Evolutionary conservation across 2,113 vertebrate genomes (phyloP).

Genomic region (Ahaetulla prasina): DNA sequence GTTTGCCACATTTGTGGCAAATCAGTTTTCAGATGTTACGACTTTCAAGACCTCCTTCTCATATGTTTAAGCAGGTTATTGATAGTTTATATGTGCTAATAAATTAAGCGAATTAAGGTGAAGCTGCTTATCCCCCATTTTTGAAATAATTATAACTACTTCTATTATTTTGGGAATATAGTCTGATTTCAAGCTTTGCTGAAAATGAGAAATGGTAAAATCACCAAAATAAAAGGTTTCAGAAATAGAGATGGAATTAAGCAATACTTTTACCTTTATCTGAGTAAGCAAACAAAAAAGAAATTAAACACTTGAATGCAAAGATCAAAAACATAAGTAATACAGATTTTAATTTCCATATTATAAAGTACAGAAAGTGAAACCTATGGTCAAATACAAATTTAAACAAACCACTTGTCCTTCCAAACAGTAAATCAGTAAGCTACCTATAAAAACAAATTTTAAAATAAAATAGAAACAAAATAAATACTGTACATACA

Average conservation of each 20-base stretch:
- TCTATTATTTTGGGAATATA: not conserved
- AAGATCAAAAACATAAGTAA: constrained; percentile 75
- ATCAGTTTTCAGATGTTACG: not conserved
- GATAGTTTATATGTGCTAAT: not conserved
- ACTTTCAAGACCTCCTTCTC: not conserved
- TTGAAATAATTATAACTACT: constrained; percentile 14
- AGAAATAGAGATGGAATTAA: constrained; percentile 29
- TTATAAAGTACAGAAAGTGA: constrained; percentile 77
- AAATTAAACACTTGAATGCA: constrained; percentile 70
- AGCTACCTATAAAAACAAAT: constrained; percentile 78
- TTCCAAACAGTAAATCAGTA: constrained; percentile 70
- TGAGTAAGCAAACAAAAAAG: constrained; percentile 53
- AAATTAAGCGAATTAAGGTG: not conserved
- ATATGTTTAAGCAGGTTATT: not conserved
- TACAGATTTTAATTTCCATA: constrained; percentile 79
- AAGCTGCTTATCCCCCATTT: constrained; percentile 15
- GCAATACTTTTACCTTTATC: constrained; percentile 45
- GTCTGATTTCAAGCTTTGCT: not conserved
- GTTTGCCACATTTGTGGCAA: not conserved
- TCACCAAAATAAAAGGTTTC: not conserved
- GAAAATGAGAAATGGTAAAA: not conserved
- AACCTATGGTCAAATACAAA: constrained; percentile 77
- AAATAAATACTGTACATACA: constrained; percentile 83
- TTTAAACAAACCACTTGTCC: constrained; percentile 75
- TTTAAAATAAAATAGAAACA: constrained; percentile 70